These are phyloP conservation scores for Ctenodactylus gundi DNA, from an alignment of 2,113 vertebrate species.

Conservation along the genomic window DNA sequence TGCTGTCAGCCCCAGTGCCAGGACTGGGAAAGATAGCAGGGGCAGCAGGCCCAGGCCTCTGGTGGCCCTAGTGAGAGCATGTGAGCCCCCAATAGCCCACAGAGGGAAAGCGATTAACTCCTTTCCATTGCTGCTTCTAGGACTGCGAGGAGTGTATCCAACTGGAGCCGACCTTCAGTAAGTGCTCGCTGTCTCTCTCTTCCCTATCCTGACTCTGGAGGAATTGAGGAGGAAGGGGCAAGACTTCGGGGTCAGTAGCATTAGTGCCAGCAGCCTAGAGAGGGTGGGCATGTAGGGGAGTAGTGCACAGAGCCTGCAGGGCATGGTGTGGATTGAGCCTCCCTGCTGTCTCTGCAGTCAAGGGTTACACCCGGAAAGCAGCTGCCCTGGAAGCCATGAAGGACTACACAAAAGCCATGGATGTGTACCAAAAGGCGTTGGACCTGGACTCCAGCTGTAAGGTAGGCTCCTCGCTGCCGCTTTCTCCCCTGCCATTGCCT, in stretches of 20 bases:
- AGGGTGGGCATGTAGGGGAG: rapidly evolving
- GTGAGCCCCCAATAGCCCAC: too few relatives aligned
- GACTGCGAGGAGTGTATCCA: constrained; percentile 94
- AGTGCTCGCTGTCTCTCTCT: constrained; percentile 74
- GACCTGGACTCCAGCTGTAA: constrained; percentile 93
- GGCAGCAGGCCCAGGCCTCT: neutral
- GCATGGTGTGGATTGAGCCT: rapidly evolving
- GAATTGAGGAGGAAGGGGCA: neutral
- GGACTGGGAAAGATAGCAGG: too few relatives aligned
- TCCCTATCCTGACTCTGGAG: neutral
- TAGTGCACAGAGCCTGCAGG: too few relatives aligned
- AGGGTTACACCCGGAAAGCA: constrained; percentile 94
- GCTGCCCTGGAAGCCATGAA: constrained; percentile 95
- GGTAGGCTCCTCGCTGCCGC: constrained; percentile 78
- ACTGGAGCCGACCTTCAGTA: constrained; percentile 92
- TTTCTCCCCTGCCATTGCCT: too few relatives aligned
- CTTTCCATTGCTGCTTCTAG: constrained; percentile 71
- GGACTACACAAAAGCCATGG: constrained; percentile 94
- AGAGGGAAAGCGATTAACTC: neutral
- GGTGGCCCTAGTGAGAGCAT: neutral
- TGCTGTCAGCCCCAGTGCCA: neutral
- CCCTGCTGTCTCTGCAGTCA: constrained; percentile 82
- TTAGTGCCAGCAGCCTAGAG: neutral
- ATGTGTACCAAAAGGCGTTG: constrained; percentile 93
- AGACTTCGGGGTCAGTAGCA: rapidly evolving